Percentiles rank a stretch among this genome's conserved stretches.
Evolutionary conservation across 1,140 invertebrate genomes (phyloP).

Genomic region (Drosophila tristis): DNA sequence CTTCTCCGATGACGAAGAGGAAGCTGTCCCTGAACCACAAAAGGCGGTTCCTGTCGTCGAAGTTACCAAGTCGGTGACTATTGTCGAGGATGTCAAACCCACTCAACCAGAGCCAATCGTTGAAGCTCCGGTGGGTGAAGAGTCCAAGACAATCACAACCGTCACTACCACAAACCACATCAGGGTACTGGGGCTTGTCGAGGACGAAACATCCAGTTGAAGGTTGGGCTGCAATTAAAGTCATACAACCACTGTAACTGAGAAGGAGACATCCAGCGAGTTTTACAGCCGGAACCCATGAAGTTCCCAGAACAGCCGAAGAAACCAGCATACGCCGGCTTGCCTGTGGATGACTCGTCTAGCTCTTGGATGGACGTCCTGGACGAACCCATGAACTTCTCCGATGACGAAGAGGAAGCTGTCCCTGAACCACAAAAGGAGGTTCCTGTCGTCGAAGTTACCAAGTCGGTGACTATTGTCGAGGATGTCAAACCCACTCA

Average conservation of each 20-base stretch:
- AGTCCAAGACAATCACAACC: slow-evolving; percentile 9
- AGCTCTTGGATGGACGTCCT: slow-evolving; percentile 84
- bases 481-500: neutral
- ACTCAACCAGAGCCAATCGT: neutral
- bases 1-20: slow-evolving; percentile 84
- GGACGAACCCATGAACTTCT: slow-evolving; percentile 85
- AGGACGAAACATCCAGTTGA: no score
- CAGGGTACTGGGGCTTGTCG: no score
- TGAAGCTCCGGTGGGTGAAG: slow-evolving; percentile 1
- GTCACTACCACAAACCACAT: slow-evolving; percentile 17
- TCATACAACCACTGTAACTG: slow-evolving; percentile 7
- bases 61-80: neutral
- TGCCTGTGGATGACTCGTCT: slow-evolving; percentile 75
- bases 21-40: slow-evolving; percentile 22
- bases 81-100: neutral
- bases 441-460: neutral
- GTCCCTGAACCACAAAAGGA: slow-evolving; percentile 3
- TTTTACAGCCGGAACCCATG: slow-evolving; percentile 34
- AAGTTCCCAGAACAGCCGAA: slow-evolving; percentile 44
- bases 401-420: slow-evolving; percentile 83
- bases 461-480: neutral
- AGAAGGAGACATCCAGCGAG: neutral
- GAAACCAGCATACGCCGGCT: slow-evolving; percentile 70
- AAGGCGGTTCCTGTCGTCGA: neutral
- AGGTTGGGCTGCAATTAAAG: no score